phyloP scores from a whole-genome alignment of 2,113 vertebrate genomes.

The Delphinus delphis region DNA sequence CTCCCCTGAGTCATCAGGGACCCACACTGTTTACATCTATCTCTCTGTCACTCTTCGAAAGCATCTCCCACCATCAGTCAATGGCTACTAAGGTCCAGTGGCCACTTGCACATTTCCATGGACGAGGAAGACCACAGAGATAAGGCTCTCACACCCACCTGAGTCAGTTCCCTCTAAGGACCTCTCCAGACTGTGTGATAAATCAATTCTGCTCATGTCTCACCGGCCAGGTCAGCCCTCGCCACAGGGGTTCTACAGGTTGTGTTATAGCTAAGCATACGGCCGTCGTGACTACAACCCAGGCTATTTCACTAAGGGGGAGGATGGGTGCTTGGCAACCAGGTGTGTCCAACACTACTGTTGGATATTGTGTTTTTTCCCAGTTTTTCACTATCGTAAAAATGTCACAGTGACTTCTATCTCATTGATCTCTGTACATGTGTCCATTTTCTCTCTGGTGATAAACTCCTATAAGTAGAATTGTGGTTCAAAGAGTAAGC shows the following conservation, averaged over 20 bases:
- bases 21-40: neutral
- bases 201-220: neutral
- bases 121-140: too few relatives aligned
- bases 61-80: rapidly evolving
- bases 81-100: rapidly evolving
- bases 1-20: neutral
- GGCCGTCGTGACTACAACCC: rapidly evolving
- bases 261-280: rapidly evolving
- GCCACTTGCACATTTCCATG: neutral
- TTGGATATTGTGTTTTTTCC: neutral
- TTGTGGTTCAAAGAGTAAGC: neutral
- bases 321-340: too few relatives aligned
- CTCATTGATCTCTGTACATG: neutral
- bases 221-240: neutral
- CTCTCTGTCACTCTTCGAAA: neutral
- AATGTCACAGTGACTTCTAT: neutral
- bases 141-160: neutral
- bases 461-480: neutral
- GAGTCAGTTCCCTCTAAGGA: neutral
- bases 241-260: neutral
- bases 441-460: neutral
- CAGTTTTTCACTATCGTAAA: neutral
- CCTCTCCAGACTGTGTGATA: neutral
- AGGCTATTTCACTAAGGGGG: too few relatives aligned
- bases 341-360: rapidly evolving